Conservation (phyloP, 2,888 invertebrate genomes). For the Diplazon laetatorius region DNA sequence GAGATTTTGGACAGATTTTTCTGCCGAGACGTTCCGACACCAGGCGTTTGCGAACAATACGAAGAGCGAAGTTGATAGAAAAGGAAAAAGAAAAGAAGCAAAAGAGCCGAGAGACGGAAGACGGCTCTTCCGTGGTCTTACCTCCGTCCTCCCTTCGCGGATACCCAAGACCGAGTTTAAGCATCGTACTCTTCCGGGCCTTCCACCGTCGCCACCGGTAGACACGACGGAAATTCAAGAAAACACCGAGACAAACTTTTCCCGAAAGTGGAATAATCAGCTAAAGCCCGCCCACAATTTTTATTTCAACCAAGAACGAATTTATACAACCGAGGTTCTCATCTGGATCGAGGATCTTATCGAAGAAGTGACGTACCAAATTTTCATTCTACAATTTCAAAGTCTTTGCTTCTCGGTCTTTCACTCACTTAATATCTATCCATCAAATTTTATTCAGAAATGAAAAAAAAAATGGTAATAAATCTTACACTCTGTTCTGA, state of each 20-base stretch:
- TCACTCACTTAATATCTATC: not conserved
- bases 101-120: constrained; percentile 16
- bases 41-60: constrained; percentile 60
- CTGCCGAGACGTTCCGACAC: constrained; percentile 53
- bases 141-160: constrained; percentile 37
- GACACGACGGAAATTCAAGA: constrained; percentile 38
- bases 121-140: constrained; percentile 35
- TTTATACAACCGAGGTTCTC: constrained; percentile 1
- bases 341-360: not conserved
- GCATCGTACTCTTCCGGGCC: constrained; percentile 36
- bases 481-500: too few species aligned
- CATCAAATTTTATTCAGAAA: too few species aligned
- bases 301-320: constrained; percentile 10
- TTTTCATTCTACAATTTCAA: not conserved
- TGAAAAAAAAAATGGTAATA: too few species aligned
- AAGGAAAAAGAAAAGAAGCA: constrained; percentile 22
- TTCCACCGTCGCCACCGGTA: constrained; percentile 1
- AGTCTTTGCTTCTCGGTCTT: not conserved
- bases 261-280: constrained; percentile 29
- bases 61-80: too few species aligned
- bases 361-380: constrained; percentile 15
- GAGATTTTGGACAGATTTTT: constrained; percentile 61
- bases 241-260: constrained; percentile 43
- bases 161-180: constrained; percentile 46
- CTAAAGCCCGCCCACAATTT: not conserved